Base-by-base conservation (phyloP, 2,797 vertebrate genomes). In the Nannoperca australis region DNA sequence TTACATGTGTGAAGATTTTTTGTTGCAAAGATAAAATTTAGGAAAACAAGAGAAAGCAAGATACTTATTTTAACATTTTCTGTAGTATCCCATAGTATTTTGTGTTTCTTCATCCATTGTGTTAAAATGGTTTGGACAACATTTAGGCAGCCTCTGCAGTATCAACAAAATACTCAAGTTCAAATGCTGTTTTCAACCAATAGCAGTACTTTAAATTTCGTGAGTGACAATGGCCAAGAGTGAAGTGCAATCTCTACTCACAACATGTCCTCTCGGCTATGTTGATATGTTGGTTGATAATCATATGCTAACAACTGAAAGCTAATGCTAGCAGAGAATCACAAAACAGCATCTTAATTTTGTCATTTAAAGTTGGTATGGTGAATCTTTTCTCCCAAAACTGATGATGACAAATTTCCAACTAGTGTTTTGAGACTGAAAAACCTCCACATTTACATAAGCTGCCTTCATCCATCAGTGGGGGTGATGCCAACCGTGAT, bases 391-490 rank as follows among this genome's bases (percentile, higher is more conserved):
- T 45, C 49, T 40, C 6, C 9, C 6, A 62, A 49, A 66, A 24
- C 44, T 18, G 50, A 51, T 60, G 34, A 50, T 67, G n/a, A 66
- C 45, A 66, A 68, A 50, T 18, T 72, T 55, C 30, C 53, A 63
- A 22, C 36, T 34, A 24, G n/a, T 54, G 50, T 71, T 76, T 72
- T 81, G 70, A 58, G 50, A 34, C 61, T 38, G 60, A 70, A 66
- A 63, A 63, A 64, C 49, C 55, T 44, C 24, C 47, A 47, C 58
- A 50, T 63, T 70, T 24, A 72, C 42, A 70, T 30, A 34, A 44
- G 27, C 68, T 70, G 49, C 42, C 51, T 68, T 73, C 70, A 81
- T 86, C 84, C 45, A 62, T 84, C 53, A 78, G 64, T 14, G 0
- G 22, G 42, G 24, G 22, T 0, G 15, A 71, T 63, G 55, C 63